Conservation (phyloP, 2,797 vertebrate genomes). For the Sternarchorhynchus goeldii region DNA sequence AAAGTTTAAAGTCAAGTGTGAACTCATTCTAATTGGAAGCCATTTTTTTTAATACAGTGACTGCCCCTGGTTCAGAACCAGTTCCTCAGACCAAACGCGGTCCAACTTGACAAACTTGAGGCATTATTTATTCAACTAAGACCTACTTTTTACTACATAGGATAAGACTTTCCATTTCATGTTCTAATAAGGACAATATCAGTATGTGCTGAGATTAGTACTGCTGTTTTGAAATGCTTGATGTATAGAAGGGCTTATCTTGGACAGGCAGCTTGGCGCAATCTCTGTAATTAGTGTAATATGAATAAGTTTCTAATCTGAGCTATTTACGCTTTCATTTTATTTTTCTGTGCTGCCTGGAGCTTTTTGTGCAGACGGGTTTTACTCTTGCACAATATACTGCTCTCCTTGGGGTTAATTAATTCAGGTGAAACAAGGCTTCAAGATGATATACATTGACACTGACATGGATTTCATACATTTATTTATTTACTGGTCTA, state of each 20-base stretch:
- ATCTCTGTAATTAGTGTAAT: constrained; percentile 15
- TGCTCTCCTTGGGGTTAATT: constrained; percentile 69
- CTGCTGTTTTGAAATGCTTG: neutral
- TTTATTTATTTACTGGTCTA: constrained; percentile 60
- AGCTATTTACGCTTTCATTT: constrained; percentile 11
- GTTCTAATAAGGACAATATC: too few species aligned
- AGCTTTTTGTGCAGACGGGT: constrained; percentile 38
- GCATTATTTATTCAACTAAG: too few species aligned
- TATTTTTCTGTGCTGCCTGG: neutral
- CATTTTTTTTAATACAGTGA: too few species aligned
- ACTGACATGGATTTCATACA: constrained; percentile 56
- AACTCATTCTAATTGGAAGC: neutral
- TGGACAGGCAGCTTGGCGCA: neutral
- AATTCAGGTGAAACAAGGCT: constrained; percentile 62
- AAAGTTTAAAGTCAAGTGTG: neutral
- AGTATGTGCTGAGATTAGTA: neutral
- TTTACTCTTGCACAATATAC: constrained; percentile 60
- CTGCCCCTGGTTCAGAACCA: too few species aligned
- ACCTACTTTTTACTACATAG: too few species aligned
- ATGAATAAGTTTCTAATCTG: neutral
- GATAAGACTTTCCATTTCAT: too few species aligned
- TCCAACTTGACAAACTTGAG: too few species aligned
- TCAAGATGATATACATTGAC: constrained; percentile 58
- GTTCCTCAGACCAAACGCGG: too few species aligned
- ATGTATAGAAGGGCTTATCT: neutral